Base-by-base conservation (phyloP, 2,797 vertebrate species). In the Platyrinchus mystaceus region DNA sequence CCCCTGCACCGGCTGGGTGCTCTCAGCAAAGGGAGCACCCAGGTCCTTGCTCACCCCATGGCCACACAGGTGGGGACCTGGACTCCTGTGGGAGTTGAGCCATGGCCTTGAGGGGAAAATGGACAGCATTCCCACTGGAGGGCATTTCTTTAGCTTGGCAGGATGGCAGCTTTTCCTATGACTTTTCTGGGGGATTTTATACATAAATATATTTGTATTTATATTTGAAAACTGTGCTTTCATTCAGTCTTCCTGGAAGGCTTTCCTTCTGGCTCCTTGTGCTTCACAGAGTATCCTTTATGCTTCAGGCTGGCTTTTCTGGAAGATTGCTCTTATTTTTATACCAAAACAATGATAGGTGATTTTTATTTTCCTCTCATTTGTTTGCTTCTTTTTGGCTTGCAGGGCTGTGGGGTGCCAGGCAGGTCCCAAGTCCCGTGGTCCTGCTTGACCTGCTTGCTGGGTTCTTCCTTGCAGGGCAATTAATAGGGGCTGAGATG, bases 151-250 rank as follows among this genome's bases (percentile, higher is more conserved):
- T 83, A 91, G 50, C 24, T 32, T 80, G 34, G 60, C 67, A 81
- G 59, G 17, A 74, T 52, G 91, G 88, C 62, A 2, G 76, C 84
- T 94, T 95, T 78, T 68, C 10, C 56, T 94, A 27, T 36, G 6
- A 91, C 27, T 49, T 44, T 84, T 70, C 69, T 58, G 0, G 36
- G 67, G 55, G 37, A 9, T 24, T 55, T 77, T 91, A 83, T 56
- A 87, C 56, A 37, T 37, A 37, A 37, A 37, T 37, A 37, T 11
- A 9, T 77, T 89, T 92, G 49, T 95, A 93, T 96, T 96, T 96
- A 95, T 96, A 80, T 87, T 73, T 87, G 58, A 77, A 87, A 62
- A 89, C 94, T 89, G 28, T 84, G 68, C 91, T 96, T 96, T 84
- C 85, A 74, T 91, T 53, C 71, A 52, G 43, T 28, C n/a, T 92